These are phyloP conservation scores for Vulpes lagopus DNA, from an alignment of 2,113 vertebrate species.

Conservation along the genomic window DNA sequence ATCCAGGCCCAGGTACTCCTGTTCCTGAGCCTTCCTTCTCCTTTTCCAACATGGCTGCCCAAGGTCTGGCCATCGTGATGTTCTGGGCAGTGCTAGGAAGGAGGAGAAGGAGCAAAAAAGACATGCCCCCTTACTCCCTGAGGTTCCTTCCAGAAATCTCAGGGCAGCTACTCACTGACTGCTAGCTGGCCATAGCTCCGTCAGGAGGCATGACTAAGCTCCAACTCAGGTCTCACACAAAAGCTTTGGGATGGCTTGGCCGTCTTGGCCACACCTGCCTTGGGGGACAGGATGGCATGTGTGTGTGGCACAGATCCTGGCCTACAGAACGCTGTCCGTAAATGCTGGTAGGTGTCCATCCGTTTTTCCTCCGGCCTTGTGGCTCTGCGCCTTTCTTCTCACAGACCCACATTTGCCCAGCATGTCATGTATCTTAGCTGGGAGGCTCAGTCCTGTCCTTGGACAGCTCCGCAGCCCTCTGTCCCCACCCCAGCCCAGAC, in stretches of 20 bases:
- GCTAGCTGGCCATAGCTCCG: background rate
- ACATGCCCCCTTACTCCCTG: background rate
- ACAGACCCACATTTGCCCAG: background rate
- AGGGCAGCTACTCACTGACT: background rate
- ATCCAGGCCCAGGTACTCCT: background rate
- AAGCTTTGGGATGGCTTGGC: background rate
- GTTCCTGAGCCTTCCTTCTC: background rate
- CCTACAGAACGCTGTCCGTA: background rate
- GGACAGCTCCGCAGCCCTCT: background rate
- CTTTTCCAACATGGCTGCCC: background rate
- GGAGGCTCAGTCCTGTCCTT: background rate
- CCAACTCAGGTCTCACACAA: background rate
- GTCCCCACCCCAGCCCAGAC: background rate
- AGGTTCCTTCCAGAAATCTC: background rate
- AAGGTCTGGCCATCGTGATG: background rate
- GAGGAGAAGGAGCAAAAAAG: background rate
- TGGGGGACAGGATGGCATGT: background rate
- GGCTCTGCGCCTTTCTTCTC: background rate
- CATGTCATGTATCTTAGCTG: background rate
- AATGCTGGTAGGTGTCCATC: background rate
- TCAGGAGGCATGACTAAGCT: background rate
- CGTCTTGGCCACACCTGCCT: fast-evolving
- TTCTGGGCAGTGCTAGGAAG: background rate
- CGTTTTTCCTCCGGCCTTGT: no score
- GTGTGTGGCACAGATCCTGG: background rate